Evolutionary conservation across 2,888 invertebrate genomes (phyloP), one percentile per base, ranked within the genome.

Genomic region (Geotrupes spiniger): DNA sequence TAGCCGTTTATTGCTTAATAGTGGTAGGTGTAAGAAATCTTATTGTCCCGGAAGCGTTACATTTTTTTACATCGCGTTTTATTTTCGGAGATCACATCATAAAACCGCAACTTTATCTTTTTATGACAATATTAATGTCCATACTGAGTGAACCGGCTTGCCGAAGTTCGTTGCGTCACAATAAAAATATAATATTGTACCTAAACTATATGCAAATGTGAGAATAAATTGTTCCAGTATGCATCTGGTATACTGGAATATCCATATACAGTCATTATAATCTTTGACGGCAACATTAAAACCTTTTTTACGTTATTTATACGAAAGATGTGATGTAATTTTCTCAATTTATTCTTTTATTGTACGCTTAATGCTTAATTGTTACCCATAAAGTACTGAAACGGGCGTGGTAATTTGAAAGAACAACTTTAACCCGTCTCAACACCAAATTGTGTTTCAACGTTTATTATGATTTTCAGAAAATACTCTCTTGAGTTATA

Each of bases 291-390:
- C 44, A 42, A 36, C 44, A 36, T 43, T 43, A 36, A 43, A 43
- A 43, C 27, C 51, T 51, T 53, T 52, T 47, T 43, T 48, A 53
- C 50, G 56, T 54, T 50, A 54, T 54, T 54, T 54, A 53, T 54
- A 48, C 36, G 54, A 41, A 49, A 40, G 45, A 46, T 50, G 55
- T 54, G 55, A 54, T 58, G 54, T 58, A 54, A 54, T 56, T 58
- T 52, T 50, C 56, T 51, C 54, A 58, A 58, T 56, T 56, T 58
- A 58, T 54, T 46, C 51, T 54, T 56, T 58, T 56, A 54, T 56
- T 52, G 53, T 46, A 49, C 49, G 46, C 46, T 58, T 58, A 56
- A 52, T 58, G 52, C 51, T 53, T 58, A 58, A 58, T 58, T 58
- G 58, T 56, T 46, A 49, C 53, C 54, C 53, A 46, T 56, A 58